Conservation (phyloP, 2,888 invertebrate species). For the Trichogramma evanescens region DNA sequence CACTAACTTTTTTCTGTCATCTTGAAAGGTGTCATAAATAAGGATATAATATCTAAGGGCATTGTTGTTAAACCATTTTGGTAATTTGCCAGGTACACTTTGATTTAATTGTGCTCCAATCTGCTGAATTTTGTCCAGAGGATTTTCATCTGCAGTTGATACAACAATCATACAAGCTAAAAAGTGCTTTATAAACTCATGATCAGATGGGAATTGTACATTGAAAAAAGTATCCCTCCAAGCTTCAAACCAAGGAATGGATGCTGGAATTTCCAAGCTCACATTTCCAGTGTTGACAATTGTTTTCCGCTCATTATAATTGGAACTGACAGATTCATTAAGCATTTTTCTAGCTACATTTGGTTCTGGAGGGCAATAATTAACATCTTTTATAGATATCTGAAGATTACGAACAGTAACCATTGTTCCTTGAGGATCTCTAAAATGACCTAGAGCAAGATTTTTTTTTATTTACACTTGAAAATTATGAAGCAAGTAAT, state of each 20-base stretch:
- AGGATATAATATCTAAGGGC: constrained; percentile 84
- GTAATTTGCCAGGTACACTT: constrained; percentile 69
- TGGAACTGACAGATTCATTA: constrained; percentile 70
- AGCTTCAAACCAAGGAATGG: constrained; percentile 90
- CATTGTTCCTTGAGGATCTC: constrained; percentile 71
- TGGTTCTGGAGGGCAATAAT: constrained; percentile 73
- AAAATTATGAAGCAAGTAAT: background rate
- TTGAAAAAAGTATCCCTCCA: constrained; percentile 89
- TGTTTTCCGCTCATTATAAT: constrained; percentile 53
- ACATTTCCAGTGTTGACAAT: constrained; percentile 53
- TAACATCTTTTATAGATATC: constrained; percentile 74
- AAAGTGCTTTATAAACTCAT: constrained; percentile 91
- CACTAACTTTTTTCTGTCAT: constrained; percentile 68
- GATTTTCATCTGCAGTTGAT: constrained; percentile 66
- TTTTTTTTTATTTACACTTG: background rate
- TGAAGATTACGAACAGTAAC: constrained; percentile 70
- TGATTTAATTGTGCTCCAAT: constrained; percentile 75
- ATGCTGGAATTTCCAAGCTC: constrained; percentile 64
- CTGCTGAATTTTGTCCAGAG: constrained; percentile 73
- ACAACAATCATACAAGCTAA: constrained; percentile 74
- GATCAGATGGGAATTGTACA: constrained; percentile 84
- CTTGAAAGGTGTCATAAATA: constrained; percentile 72
- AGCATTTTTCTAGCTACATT: constrained; percentile 76
- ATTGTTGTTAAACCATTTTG: constrained; percentile 75
- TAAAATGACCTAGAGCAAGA: constrained; percentile 63